Base-by-base conservation (phyloP, 2,797 vertebrate species). In the Mastacembelus armatus region DNA sequence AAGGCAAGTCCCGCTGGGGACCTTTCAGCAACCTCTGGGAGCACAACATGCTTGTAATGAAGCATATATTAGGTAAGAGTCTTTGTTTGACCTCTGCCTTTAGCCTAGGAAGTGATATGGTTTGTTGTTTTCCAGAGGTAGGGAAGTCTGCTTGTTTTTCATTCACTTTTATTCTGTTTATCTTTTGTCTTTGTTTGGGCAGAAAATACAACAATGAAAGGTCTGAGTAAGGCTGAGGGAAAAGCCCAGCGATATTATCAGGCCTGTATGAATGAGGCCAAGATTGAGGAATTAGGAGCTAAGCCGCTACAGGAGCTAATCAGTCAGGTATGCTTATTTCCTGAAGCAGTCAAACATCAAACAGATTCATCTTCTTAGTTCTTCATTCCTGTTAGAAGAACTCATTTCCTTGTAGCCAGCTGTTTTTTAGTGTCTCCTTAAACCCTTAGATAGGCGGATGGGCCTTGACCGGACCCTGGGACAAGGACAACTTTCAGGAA, bases 21-120 rank as follows among this genome's bases (percentile, higher is more conserved):
- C 95, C 97, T 50, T 99, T 99, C 92, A 98, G 95, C 87, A 95
- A 94, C 82, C 93, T 99, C 54, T 99, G 98, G 98, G 97, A 98
- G 49, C 95, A 96, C 83, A 99, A 99, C 91, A 96, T 98, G 91
- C 95, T 96, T 7, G 91, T 95, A 80, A 98, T 99, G 95, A 99
- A 99, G 85, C 95, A 94, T 66, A 91, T 98, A 45, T 91, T 99
- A 51, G 98, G 98, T 99, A 85, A 91, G 90, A 3, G 8, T 14
- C 21, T 18, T 44, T 10, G 33, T 43, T 27, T 43, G 26, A 69
- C 10, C 24, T 15, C 9, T 52, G 54, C 18, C 24, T 67, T 47
- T n/a, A 19, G 26, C 15, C 30, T 7, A 39, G 40, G 21, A 36
- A 36, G 32, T 57, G 36, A 12, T 60, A 44, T 49, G 12, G 6